Evolutionary conservation across 2,797 vertebrate species (phyloP).

Genomic region (Notoglanidium macrostoma): DNA sequence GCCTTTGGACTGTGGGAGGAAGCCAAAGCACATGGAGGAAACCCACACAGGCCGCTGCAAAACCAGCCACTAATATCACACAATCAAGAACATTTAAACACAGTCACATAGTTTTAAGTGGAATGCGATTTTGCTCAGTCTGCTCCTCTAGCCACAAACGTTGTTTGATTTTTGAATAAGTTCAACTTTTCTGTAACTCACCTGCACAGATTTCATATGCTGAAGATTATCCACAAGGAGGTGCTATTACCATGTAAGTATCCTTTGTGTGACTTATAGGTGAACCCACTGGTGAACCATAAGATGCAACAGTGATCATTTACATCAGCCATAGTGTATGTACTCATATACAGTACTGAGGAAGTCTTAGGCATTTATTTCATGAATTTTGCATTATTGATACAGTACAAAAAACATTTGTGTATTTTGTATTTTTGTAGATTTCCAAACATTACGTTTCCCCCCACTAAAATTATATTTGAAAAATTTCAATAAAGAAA

Average conservation of each 20-base stretch:
- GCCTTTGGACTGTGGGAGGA: too few relatives aligned
- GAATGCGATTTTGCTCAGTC: not conserved
- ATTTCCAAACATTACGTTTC: too few relatives aligned
- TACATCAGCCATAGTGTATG: not conserved
- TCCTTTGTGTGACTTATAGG: not conserved
- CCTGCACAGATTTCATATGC: not conserved
- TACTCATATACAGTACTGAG: too few relatives aligned
- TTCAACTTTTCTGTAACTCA: not conserved
- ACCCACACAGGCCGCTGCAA: too few relatives aligned
- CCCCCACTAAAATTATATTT: too few relatives aligned
- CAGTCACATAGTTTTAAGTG: not conserved
- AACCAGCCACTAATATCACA: not conserved
- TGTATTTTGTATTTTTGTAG: too few relatives aligned
- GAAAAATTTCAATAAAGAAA: too few relatives aligned
- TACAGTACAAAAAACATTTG: too few relatives aligned
- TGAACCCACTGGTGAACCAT: not conserved
- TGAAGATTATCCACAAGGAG: constrained; percentile 6
- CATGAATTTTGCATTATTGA: too few relatives aligned
- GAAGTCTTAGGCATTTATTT: too few relatives aligned
- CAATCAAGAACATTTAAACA: not conserved
- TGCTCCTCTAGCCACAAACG: too few relatives aligned
- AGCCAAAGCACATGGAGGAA: too few relatives aligned
- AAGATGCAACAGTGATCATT: not conserved
- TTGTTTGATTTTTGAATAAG: not conserved
- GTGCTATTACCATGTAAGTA: not conserved